These are phyloP conservation scores for Dryomyza anilis DNA, from an alignment of 2,888 invertebrate genomes.

Conservation along the genomic window DNA sequence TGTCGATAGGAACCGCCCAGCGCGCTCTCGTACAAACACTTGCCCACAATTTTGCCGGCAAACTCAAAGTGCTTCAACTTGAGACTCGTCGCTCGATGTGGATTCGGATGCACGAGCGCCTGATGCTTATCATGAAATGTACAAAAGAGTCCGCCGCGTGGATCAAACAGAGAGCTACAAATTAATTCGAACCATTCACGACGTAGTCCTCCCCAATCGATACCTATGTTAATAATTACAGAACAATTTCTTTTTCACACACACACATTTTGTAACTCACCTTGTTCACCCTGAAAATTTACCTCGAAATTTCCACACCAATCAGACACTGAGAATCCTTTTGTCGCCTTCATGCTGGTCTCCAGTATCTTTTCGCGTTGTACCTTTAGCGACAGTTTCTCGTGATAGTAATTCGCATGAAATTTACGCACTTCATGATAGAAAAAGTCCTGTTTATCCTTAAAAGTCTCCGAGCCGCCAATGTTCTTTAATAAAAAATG, in stretches of 20 bases:
- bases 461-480: slow-evolving; percentile 93
- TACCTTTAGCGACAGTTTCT: slow-evolving; percentile 82
- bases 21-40: slow-evolving; percentile 92
- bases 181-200: slow-evolving; percentile 94
- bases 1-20: slow-evolving; percentile 88
- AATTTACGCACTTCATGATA: slow-evolving; percentile 82
- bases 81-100: slow-evolving; percentile 73
- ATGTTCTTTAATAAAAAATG: slow-evolving; percentile 90
- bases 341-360: slow-evolving; percentile 83
- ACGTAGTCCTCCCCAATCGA: slow-evolving; percentile 93
- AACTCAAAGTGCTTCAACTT: slow-evolving; percentile 91
- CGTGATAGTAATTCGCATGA: slow-evolving; percentile 87
- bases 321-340: slow-evolving; percentile 82
- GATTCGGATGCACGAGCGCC: slow-evolving; percentile 89
- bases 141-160: slow-evolving; percentile 79
- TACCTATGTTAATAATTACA: slow-evolving; percentile 67
- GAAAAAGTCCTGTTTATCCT: slow-evolving; percentile 80
- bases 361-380: slow-evolving; percentile 80
- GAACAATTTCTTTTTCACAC: too few species aligned
- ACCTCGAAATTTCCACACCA: slow-evolving; percentile 96
- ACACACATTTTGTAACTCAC: slow-evolving; percentile 64
- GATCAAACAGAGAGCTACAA: slow-evolving; percentile 86
- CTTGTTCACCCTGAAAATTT: slow-evolving; percentile 92
- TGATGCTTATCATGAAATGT: slow-evolving; percentile 86
- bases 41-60: slow-evolving; percentile 92